Evolutionary conservation across 2,888 invertebrate species (phyloP).

Genomic region (Diaperis boleti): DNA sequence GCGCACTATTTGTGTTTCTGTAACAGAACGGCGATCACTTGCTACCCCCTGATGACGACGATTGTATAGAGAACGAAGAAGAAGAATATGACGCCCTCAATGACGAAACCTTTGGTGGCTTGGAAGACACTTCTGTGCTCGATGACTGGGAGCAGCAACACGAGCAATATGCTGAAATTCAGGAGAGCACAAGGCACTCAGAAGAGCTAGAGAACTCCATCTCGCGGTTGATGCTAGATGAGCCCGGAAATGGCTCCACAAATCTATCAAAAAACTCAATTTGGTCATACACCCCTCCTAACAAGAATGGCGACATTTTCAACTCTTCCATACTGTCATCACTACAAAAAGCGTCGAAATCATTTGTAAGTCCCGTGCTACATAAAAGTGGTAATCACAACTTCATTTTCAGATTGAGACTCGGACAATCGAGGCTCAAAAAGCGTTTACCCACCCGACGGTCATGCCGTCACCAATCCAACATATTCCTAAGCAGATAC

Average conservation of each 20-base stretch:
- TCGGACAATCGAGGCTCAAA: too few relatives aligned
- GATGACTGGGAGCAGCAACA: constrained; percentile 82
- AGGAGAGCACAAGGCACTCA: constrained; percentile 67
- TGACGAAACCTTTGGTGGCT: constrained; percentile 91
- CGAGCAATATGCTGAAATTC: constrained; percentile 75
- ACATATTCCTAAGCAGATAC: constrained; percentile 70
- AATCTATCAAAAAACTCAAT: constrained; percentile 54
- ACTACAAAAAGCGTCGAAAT: constrained; percentile 56
- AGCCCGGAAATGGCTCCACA: constrained; percentile 50
- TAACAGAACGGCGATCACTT: constrained; percentile 59
- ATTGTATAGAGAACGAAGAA: constrained; percentile 71
- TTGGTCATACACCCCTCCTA: constrained; percentile 57
- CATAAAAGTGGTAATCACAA: too few relatives aligned
- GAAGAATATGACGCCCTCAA: constrained; percentile 93
- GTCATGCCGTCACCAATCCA: constrained; percentile 36
- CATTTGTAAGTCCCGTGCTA: constrained; percentile 61
- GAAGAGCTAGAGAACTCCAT: constrained; percentile 61
- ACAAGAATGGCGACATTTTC: constrained; percentile 56
- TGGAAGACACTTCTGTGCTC: constrained; percentile 68
- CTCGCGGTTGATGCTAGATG: constrained; percentile 55
- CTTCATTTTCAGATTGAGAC: constrained; percentile 53
- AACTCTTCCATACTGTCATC: constrained; percentile 52
- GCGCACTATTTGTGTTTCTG: constrained; percentile 24
- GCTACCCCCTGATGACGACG: constrained; percentile 70
- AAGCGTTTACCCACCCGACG: too few relatives aligned